Percentiles rank a stretch among this genome's conserved stretches.
Evolutionary conservation across 2,113 vertebrate species (phyloP).

Genomic region (Panthera uncia): DNA sequence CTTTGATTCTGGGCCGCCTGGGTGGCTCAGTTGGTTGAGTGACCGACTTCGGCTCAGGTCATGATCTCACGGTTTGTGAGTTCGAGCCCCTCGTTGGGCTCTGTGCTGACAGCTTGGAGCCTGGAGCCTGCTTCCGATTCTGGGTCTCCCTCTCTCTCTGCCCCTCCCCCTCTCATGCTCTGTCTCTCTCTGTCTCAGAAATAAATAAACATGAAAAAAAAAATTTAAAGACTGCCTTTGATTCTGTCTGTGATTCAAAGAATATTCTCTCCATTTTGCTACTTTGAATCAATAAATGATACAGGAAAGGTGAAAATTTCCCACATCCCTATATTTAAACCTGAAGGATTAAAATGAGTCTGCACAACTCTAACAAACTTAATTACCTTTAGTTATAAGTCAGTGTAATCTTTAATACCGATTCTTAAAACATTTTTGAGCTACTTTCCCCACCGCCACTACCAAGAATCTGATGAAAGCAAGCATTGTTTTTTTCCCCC

Average conservation of each 20-base stretch:
- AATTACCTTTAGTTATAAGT: background rate
- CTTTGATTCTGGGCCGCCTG: background rate
- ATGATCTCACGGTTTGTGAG: no score
- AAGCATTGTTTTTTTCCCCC: background rate
- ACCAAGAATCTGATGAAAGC: background rate
- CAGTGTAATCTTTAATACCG: background rate
- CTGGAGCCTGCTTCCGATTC: no score
- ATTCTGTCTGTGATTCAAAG: background rate
- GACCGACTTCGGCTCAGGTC: no score
- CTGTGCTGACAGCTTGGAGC: no score
- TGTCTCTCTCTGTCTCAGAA: no score
- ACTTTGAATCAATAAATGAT: background rate
- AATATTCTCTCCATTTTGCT: conserved; percentile 13
- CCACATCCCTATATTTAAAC: background rate
- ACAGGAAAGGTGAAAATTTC: background rate
- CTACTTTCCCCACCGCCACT: background rate
- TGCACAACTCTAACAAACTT: background rate
- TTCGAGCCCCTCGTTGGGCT: no score
- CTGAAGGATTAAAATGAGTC: background rate
- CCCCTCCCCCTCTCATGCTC: no score
- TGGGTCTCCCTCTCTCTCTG: no score
- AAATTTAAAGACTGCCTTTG: background rate
- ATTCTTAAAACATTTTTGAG: background rate
- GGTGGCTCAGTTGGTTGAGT: no score
- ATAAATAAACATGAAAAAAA: no score